Evolutionary conservation across 2,888 invertebrate genomes (phyloP).

Genomic region (Watsonalla cultraria): DNA sequence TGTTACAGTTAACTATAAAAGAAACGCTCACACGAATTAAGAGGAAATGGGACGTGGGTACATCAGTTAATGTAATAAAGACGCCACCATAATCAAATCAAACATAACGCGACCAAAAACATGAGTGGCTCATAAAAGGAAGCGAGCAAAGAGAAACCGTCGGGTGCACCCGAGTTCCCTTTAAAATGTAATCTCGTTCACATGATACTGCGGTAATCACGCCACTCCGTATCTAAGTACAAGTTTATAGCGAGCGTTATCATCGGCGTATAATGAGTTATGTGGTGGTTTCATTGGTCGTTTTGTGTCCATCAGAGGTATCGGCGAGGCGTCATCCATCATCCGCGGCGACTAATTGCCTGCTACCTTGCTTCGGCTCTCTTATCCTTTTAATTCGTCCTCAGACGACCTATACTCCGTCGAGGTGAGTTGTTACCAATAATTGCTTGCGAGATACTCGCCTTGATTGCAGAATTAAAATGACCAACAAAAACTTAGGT

Average conservation of each 20-base stretch:
- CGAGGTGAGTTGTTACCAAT: constrained; percentile 50
- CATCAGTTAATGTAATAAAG: background rate
- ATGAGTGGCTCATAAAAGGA: background rate
- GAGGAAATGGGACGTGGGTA: background rate
- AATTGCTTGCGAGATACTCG: constrained; percentile 59
- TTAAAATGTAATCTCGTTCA: constrained; percentile 49
- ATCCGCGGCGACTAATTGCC: constrained; percentile 72
- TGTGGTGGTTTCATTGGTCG: constrained; percentile 50
- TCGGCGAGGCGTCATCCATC: constrained; percentile 70
- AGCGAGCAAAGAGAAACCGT: constrained; percentile 3
- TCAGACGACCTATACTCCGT: constrained; percentile 51
- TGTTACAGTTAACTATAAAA: background rate
- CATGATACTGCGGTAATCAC: constrained; percentile 50
- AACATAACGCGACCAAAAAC: background rate
- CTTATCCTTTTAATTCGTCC: constrained; percentile 74
- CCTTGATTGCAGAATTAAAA: constrained; percentile 57
- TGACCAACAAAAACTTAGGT: constrained; percentile 42
- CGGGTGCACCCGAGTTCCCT: constrained; percentile 24
- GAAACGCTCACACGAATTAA: background rate
- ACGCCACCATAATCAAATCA: background rate
- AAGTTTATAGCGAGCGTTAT: constrained; percentile 68
- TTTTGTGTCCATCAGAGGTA: constrained; percentile 67
- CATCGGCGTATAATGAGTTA: constrained; percentile 74
- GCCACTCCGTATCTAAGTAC: constrained; percentile 66
- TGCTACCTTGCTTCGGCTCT: constrained; percentile 71